Conservation (phyloP, 2,113 vertebrate species). For the Tupaia chinensis region DNA sequence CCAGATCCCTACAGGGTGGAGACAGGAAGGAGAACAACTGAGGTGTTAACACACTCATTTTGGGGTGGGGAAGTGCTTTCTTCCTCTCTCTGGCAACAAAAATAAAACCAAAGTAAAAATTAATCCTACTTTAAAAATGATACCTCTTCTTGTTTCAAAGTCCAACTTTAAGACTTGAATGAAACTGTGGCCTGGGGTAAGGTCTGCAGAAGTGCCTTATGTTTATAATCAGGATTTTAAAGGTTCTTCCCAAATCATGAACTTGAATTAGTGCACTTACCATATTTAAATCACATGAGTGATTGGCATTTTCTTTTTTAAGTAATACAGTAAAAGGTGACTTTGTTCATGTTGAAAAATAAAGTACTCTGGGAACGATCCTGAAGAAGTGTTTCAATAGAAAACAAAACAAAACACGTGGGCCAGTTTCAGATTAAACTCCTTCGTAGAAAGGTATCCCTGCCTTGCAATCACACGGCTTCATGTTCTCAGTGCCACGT, state of each 20-base stretch:
- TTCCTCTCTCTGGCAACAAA: too few species aligned
- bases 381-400: background rate
- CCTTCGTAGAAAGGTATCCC: background rate
- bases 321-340: background rate
- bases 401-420: slow-evolving; percentile 22
- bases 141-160: background rate
- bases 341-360: background rate
- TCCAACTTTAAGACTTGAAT: background rate
- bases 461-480: background rate
- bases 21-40: too few species aligned
- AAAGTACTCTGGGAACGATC: background rate
- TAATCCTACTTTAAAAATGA: background rate
- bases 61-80: too few species aligned
- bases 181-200: background rate
- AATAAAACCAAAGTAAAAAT: too few species aligned
- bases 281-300: background rate
- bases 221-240: slow-evolving; percentile 38
- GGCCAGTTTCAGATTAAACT: background rate
- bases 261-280: background rate
- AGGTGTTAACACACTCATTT: too few species aligned
- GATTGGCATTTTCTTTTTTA: slow-evolving; percentile 41
- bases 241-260: slow-evolving; percentile 34
- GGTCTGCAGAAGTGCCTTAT: background rate
- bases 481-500: background rate
- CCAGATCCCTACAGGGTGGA: too few species aligned